Conservation (phyloP, 64 coral and sea anemone genomes). For the Porites australiensis region DNA sequence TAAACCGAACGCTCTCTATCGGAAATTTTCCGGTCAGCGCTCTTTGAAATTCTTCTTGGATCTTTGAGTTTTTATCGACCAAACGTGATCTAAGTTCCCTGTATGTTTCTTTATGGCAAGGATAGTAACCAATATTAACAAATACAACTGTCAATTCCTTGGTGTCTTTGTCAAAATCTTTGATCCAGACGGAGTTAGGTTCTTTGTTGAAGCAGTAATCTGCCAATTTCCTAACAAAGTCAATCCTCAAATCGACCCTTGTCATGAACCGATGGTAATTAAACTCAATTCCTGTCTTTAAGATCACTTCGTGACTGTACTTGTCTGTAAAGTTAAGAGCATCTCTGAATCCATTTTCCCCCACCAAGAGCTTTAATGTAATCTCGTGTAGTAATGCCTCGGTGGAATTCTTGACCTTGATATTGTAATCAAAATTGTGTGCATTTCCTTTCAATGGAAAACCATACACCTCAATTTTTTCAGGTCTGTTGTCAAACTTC, state of each 20-base stretch:
- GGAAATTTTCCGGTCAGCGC: slow-evolving; percentile 70
- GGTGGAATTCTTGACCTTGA: slow-evolving; percentile 39
- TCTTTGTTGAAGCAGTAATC: slow-evolving; percentile 49
- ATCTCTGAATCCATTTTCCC: not conserved
- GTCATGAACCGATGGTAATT: slow-evolving; percentile 43
- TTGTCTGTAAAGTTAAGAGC: too few species aligned
- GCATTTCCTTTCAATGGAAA: slow-evolving; percentile 76
- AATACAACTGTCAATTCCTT: slow-evolving; percentile 61
- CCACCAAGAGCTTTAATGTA: slow-evolving; percentile 38
- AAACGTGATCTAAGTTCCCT: slow-evolving; percentile 30
- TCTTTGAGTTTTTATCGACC: slow-evolving; percentile 27
- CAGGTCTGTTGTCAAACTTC: slow-evolving; percentile 44
- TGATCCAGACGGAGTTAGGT: slow-evolving; percentile 42
- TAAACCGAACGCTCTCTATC: slow-evolving; percentile 53
- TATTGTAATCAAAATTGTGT: slow-evolving; percentile 27
- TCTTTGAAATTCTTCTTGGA: slow-evolving; percentile 57
- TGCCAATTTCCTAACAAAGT: slow-evolving; percentile 65
- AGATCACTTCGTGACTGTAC: slow-evolving; percentile 73
- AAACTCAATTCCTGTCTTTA: slow-evolving; percentile 63
- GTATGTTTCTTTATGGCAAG: slow-evolving; percentile 66
- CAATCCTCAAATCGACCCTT: slow-evolving; percentile 50
- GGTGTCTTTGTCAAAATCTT: slow-evolving; percentile 41
- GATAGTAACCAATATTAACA: slow-evolving; percentile 68
- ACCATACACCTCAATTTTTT: slow-evolving; percentile 28
- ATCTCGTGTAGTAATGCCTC: slow-evolving; percentile 16